These are phyloP conservation scores for Nysson spinosus DNA, from an alignment of 2,888 invertebrate genomes.

Conservation along the genomic window DNA sequence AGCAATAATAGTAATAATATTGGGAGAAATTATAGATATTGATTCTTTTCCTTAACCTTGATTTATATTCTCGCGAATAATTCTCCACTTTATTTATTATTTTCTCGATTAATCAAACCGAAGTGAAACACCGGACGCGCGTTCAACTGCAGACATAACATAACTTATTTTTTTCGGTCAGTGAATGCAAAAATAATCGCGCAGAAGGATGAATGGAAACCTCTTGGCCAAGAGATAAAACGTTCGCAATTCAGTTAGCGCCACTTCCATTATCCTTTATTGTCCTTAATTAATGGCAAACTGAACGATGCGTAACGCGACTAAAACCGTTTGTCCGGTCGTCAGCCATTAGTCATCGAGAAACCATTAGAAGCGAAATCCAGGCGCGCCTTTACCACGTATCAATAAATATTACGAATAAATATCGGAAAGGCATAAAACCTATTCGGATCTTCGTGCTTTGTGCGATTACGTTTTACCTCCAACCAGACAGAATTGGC, in stretches of 20 bases:
- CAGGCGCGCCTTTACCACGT: slow-evolving; percentile 1
- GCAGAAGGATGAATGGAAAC: neutral
- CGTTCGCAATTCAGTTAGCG: neutral
- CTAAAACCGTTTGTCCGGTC: slow-evolving; percentile 7
- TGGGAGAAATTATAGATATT: no score
- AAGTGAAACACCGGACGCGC: slow-evolving; percentile 1
- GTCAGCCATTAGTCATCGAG: slow-evolving; percentile 31
- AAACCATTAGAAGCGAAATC: slow-evolving; percentile 38
- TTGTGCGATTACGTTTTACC: neutral
- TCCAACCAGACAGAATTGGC: no score
- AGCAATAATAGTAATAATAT: no score
- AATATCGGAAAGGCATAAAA: slow-evolving; percentile 41
- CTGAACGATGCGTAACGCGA: neutral
- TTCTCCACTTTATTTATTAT: no score
- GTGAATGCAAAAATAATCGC: slow-evolving; percentile 1
- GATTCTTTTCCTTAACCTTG: no score
- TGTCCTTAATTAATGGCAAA: slow-evolving; percentile 29
- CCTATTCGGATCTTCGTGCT: neutral
- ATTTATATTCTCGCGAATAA: no score
- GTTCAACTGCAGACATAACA: neutral
- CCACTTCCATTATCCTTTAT: slow-evolving; percentile 22
- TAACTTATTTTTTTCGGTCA: slow-evolving; percentile 1
- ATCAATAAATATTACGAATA: slow-evolving; percentile 35
- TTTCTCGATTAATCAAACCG: neutral
- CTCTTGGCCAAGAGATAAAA: slow-evolving; percentile 6